phyloP scores from a whole-genome alignment of 2,888 invertebrate species.

The Dynastes tityus region DNA sequence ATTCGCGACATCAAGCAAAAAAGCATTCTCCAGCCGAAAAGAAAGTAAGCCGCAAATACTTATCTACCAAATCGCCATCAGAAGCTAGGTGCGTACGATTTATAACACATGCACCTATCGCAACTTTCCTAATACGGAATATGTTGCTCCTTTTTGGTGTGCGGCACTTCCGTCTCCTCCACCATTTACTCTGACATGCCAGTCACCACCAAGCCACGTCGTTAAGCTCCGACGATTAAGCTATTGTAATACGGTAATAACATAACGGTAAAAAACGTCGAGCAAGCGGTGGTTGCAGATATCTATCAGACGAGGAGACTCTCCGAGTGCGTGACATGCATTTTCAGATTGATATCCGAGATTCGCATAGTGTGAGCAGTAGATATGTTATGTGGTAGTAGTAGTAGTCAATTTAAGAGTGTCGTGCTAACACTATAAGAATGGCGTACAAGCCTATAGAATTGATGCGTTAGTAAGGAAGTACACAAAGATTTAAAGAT shows the following conservation, averaged over 20 bases:
- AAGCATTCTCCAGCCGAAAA: background rate
- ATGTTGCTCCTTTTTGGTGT: slow-evolving; percentile 14
- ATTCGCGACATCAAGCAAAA: background rate
- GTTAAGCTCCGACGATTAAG: slow-evolving; percentile 54
- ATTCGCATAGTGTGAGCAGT: slow-evolving; percentile 54
- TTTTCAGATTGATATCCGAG: slow-evolving; percentile 58
- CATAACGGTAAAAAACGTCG: slow-evolving; percentile 57
- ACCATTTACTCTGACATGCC: slow-evolving; percentile 28
- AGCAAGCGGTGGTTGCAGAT: slow-evolving; percentile 56
- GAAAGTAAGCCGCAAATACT: slow-evolving; percentile 7
- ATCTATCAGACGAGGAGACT: slow-evolving; percentile 56
- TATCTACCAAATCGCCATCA: slow-evolving; percentile 8
- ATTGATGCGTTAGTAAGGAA: background rate
- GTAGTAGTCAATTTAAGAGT: slow-evolving; percentile 55
- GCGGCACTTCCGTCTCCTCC: slow-evolving; percentile 35
- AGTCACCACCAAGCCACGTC: slow-evolving; percentile 20
- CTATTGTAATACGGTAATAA: slow-evolving; percentile 59
- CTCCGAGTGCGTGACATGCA: slow-evolving; percentile 56
- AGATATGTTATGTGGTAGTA: slow-evolving; percentile 34
- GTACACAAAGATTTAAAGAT: too few species aligned
- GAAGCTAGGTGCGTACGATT: background rate
- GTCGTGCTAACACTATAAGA: slow-evolving; percentile 46
- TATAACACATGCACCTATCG: background rate
- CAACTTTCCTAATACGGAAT: slow-evolving; percentile 12
- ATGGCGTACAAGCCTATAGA: slow-evolving; percentile 30